These are phyloP conservation scores for Lasioglossum malachurum DNA, from an alignment of 2,888 invertebrate genomes.

Conservation along the genomic window DNA sequence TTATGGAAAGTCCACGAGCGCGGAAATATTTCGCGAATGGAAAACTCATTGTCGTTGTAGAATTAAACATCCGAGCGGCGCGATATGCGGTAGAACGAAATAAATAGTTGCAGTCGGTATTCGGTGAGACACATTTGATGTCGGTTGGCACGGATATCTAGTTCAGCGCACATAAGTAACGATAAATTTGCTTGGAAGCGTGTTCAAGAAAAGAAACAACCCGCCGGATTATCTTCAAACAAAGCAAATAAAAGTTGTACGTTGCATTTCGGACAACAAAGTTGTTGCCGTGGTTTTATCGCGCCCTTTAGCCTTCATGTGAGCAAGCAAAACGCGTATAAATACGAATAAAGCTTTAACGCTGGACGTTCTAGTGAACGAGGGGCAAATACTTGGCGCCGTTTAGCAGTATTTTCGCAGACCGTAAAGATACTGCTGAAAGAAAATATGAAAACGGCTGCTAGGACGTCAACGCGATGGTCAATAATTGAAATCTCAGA, in stretches of 20 bases:
- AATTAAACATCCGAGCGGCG: neutral
- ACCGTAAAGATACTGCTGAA: neutral
- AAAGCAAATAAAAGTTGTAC: neutral
- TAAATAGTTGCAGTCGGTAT: neutral
- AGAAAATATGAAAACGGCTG: neutral
- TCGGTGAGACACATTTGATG: neutral
- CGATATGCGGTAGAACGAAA: neutral
- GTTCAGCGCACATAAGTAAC: neutral
- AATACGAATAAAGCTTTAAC: neutral
- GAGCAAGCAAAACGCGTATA: neutral
- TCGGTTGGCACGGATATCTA: neutral
- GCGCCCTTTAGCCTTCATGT: neutral
- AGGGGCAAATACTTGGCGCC: neutral
- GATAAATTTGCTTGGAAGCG: neutral
- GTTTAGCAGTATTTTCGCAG: neutral
- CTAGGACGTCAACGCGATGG: neutral
- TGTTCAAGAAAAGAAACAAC: neutral
- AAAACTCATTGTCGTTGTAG: neutral
- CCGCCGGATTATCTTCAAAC: neutral
- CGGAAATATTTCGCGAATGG: neutral
- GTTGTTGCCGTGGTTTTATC: neutral
- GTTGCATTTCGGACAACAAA: neutral
- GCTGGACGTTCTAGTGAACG: neutral
- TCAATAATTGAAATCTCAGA: neutral
- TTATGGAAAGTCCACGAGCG: neutral